Conservation (phyloP, 2,797 vertebrate genomes). For the Malurus splendens region DNA sequence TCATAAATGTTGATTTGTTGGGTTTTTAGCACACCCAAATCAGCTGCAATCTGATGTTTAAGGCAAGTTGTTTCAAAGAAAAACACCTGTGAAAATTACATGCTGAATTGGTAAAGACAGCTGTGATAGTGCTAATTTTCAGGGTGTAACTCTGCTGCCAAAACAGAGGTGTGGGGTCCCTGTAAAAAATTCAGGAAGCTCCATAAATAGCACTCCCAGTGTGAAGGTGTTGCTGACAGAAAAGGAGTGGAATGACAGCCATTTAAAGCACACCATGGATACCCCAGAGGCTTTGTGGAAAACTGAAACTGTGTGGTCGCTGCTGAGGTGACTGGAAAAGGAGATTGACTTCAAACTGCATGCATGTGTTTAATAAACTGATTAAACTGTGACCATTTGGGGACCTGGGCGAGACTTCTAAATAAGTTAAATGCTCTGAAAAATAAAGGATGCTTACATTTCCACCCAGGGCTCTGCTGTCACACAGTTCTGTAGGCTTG, state of each 20-base stretch:
- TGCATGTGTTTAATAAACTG: constrained; percentile 33
- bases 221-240: neutral
- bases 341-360: constrained; percentile 32
- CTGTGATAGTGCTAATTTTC: constrained; percentile 29
- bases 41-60: neutral
- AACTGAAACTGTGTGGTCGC: constrained; percentile 50
- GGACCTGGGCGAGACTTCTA: neutral
- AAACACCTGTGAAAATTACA: neutral
- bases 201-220: constrained; percentile 9
- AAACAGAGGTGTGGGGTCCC: neutral
- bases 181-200: constrained; percentile 12
- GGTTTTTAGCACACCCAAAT: neutral
- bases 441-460: constrained; percentile 12
- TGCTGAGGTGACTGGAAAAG: constrained; percentile 31
- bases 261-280: neutral
- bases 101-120: neutral
- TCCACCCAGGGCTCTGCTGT: neutral
- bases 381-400: constrained; percentile 32
- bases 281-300: constrained; percentile 38
- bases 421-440: constrained; percentile 41
- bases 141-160: constrained; percentile 5
- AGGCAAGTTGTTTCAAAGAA: neutral
- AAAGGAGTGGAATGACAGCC: constrained; percentile 7
- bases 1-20: neutral
- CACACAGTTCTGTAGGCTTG: constrained; percentile 3